A percentile compares a stretch with the other conserved stretches of the same genome.
These are phyloP conservation scores for Argyrosomus regius DNA, from an alignment of 2,797 vertebrate genomes.

Conservation along the genomic window DNA sequence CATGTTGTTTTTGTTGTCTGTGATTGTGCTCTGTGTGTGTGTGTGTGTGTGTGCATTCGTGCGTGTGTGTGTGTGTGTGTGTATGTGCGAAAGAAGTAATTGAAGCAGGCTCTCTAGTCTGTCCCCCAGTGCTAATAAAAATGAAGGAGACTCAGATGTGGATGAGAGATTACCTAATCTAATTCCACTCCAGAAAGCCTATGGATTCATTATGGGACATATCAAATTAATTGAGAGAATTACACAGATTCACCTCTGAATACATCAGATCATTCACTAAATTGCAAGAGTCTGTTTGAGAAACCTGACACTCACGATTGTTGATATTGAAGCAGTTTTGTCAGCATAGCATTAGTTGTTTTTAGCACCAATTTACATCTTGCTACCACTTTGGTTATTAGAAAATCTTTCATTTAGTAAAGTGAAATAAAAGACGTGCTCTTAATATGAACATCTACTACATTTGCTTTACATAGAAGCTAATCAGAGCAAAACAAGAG, in stretches of 20 bases:
- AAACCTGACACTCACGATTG: background rate
- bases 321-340: background rate
- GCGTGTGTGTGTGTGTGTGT: slow-evolving; percentile 1
- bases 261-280: slow-evolving; percentile 27
- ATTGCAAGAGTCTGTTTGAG: slow-evolving; percentile 4
- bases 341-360: background rate
- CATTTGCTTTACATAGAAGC: background rate
- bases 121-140: slow-evolving; percentile 25
- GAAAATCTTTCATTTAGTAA: background rate
- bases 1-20: slow-evolving; percentile 57
- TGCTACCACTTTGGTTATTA: background rate
- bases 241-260: slow-evolving; percentile 34
- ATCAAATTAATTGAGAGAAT: slow-evolving; percentile 63
- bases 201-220: slow-evolving; percentile 46
- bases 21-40: slow-evolving; percentile 31
- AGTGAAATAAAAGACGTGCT: background rate
- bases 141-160: slow-evolving; percentile 45
- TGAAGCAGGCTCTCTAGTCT: slow-evolving; percentile 30
- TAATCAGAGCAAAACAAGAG: background rate
- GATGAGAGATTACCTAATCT: slow-evolving; percentile 43
- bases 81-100: slow-evolving; percentile 28
- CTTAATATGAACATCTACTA: background rate
- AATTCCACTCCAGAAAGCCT: slow-evolving; percentile 53
- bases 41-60: slow-evolving; percentile 3
- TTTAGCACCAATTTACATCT: background rate